phyloP scores from a whole-genome alignment of 1,140 invertebrate species.

The Trichomalopsis sarcophagae region DNA sequence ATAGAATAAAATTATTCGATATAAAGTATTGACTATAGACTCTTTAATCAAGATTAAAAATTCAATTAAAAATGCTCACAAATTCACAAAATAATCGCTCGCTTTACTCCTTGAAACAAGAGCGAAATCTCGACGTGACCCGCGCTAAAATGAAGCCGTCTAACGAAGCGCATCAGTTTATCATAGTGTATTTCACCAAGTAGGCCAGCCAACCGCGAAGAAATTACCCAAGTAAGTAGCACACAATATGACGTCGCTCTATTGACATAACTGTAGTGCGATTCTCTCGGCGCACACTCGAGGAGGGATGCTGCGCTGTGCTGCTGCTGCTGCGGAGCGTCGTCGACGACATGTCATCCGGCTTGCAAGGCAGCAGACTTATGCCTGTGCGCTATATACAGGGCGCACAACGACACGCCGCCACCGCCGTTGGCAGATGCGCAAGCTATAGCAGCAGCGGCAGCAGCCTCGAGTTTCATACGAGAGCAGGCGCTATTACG shows the following conservation, averaged over 20 bases:
- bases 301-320: no score
- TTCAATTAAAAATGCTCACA: no score
- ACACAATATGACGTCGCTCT: neutral
- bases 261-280: neutral
- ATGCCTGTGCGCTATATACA: neutral
- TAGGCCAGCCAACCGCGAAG: neutral
- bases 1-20: neutral
- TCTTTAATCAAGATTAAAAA: no score
- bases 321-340: neutral
- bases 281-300: neutral
- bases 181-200: neutral
- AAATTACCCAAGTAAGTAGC: slow-evolving; percentile 1
- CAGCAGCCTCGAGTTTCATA: neutral
- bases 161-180: neutral
- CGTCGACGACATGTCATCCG: neutral
- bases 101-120: no score
- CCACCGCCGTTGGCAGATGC: neutral
- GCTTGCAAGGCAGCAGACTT: neutral
- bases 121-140: no score
- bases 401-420: neutral
- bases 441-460: no score
- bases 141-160: no score
- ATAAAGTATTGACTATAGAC: no score
- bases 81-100: no score
- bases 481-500: neutral